Evolutionary conservation across 2,797 vertebrate genomes (phyloP), one percentile per base, ranked within the genome.

Genomic region (Esox masquinongy): DNA sequence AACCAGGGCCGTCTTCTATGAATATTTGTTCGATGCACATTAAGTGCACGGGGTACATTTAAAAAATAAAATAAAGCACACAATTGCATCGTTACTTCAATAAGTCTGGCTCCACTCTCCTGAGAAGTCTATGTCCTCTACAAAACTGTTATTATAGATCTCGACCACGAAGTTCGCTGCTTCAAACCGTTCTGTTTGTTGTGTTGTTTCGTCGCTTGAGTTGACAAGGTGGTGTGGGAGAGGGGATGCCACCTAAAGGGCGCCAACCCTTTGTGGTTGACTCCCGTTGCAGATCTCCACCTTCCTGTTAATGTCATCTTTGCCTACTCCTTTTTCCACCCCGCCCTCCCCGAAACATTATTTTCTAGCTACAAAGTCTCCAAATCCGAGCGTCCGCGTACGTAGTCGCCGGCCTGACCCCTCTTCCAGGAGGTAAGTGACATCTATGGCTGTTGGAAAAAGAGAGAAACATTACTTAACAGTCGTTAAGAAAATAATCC

Each of bases 391-490:
- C 0, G 97, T 97, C 86, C 96, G 95, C 47, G 96, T 92, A 82
- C 97, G 93, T 71, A 99, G 91, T 73, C 96, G 94, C 39, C 97
- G 91, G 24, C 97, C 97, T 0, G 97, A 96, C 1, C 97, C 97
- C 88, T 99, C 97, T 90, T 99, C 97, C 74, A 99, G 92, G 85
- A 99, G 92, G 87, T 99, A 99, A 1, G 96, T 97, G 92, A 99
- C 97, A 47, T 99, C 97, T n/a, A 99, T 97, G 80, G 96, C 98
- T 99, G 94, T 80, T 83, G 22, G 76, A 82, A 88, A 63, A 91
- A 89, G 70, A 83, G 24, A 77, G 51, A 83, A 66, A 16, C 12
- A 26, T 66, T 59, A 59, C 53, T 56, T n/a, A 22, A 59, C 53
- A 59, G n/a, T 59, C 19, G 9, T 59, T 22, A 3, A 59, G n/a